phyloP scores from a whole-genome alignment of 2,888 invertebrate species.

The Meghimatium bilineatum region DNA sequence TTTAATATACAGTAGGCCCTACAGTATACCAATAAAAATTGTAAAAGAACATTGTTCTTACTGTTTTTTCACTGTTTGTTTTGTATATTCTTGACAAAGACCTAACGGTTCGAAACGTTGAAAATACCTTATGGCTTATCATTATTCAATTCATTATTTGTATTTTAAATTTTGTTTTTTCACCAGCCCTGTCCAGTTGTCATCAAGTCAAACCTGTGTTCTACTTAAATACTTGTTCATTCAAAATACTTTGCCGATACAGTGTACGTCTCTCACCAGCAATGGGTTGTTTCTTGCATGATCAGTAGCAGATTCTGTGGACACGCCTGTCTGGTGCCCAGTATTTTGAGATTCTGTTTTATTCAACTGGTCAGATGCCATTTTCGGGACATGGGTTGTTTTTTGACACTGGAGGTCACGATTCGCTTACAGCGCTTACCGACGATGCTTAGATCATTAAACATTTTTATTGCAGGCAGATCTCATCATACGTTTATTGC shows the following conservation, averaged over 20 bases:
- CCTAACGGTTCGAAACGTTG: no score
- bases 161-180: no score
- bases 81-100: no score
- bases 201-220: no score
- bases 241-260: neutral
- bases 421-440: conserved; percentile 9
- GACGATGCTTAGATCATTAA: neutral
- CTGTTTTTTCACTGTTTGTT: no score
- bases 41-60: no score
- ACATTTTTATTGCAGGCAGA: neutral
- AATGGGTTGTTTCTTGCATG: neutral
- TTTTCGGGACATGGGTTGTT: neutral
- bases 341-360: neutral
- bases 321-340: neutral
- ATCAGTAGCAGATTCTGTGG: neutral
- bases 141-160: no score
- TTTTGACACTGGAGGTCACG: conserved; percentile 2
- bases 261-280: neutral
- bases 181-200: no score
- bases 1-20: no score
- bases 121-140: no score
- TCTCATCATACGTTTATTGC: neutral
- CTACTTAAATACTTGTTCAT: no score
- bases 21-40: no score
- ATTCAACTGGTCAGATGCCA: neutral